Percentiles rank a stretch among this genome's conserved stretches.
phyloP scores from a whole-genome alignment of 1,140 invertebrate genomes.

The Eulimnadia texana region DNA sequence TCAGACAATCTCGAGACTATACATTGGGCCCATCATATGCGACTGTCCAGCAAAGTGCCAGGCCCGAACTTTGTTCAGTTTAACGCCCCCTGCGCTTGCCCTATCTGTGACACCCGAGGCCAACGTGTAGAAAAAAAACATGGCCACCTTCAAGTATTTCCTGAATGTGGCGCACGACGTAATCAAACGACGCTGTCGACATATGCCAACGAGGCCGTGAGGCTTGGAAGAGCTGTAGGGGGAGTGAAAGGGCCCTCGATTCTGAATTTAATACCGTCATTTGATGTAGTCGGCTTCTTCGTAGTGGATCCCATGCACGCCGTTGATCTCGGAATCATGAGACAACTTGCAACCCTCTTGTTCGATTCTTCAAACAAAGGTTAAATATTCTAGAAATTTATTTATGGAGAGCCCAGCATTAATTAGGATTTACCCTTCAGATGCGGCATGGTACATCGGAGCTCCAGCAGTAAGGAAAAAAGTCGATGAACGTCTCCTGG shows the following conservation, averaged over 20 bases:
- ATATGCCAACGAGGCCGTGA: not conserved
- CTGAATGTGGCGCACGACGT: not conserved
- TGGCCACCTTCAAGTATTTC: not conserved
- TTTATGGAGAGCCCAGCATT: no score
- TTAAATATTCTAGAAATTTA: not conserved
- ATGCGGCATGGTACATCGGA: not conserved
- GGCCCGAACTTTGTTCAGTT: not conserved
- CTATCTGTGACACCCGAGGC: not conserved
- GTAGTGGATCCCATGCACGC: not conserved
- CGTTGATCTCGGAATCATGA: slow-evolving; percentile 3
- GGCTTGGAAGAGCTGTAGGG: not conserved
- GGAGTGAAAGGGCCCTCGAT: not conserved
- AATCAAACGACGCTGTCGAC: not conserved
- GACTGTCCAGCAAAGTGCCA: not conserved
- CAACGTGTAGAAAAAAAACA: not conserved
- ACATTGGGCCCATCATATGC: not conserved
- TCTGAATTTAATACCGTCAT: not conserved
- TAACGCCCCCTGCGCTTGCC: not conserved
- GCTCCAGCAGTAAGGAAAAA: not conserved
- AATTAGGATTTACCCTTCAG: no score
- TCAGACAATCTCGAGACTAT: not conserved
- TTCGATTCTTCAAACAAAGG: not conserved
- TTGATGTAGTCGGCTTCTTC: not conserved
- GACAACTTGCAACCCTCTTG: not conserved
- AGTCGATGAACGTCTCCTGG: not conserved